Evolutionary conservation across 2,888 invertebrate genomes (phyloP).

Genomic region (Microchrysa polita): DNA sequence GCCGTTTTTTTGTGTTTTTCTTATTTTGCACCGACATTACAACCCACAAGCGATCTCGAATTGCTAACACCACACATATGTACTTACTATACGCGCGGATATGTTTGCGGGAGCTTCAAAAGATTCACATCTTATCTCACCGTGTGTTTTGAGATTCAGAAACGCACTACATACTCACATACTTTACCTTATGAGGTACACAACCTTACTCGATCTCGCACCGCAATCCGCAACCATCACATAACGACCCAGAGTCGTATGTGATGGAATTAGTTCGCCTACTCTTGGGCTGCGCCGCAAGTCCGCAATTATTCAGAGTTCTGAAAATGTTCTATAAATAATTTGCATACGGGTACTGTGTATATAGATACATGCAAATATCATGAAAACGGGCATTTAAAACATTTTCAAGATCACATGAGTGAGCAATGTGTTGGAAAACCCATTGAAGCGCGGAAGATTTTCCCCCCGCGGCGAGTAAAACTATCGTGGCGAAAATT

Average conservation of each 20-base stretch:
- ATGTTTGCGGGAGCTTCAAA: background rate
- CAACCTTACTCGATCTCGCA: background rate
- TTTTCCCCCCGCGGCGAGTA: too few relatives aligned
- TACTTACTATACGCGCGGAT: too few relatives aligned
- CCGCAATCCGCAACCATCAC: too few relatives aligned
- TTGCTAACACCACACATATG: background rate
- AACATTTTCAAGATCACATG: too few relatives aligned
- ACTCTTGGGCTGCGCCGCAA: background rate
- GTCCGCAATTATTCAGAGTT: background rate
- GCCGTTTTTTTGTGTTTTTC: slow-evolving; percentile 1
- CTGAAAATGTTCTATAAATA: background rate
- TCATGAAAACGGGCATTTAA: too few relatives aligned
- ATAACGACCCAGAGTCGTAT: background rate
- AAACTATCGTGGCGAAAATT: too few relatives aligned
- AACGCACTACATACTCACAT: background rate
- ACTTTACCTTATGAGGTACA: slow-evolving; percentile 31
- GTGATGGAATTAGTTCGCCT: slow-evolving; percentile 11
- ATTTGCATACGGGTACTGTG: background rate
- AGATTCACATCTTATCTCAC: background rate
- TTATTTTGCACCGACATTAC: slow-evolving; percentile 3
- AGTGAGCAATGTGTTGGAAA: too few relatives aligned
- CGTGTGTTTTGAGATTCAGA: too few relatives aligned
- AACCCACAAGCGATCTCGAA: slow-evolving; percentile 20
- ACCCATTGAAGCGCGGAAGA: too few relatives aligned
- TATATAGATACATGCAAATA: background rate